Evolutionary conservation across 2,888 invertebrate genomes (phyloP), one percentile per base, ranked within the genome.

Genomic region (Harpagoxenus sublaevis): DNA sequence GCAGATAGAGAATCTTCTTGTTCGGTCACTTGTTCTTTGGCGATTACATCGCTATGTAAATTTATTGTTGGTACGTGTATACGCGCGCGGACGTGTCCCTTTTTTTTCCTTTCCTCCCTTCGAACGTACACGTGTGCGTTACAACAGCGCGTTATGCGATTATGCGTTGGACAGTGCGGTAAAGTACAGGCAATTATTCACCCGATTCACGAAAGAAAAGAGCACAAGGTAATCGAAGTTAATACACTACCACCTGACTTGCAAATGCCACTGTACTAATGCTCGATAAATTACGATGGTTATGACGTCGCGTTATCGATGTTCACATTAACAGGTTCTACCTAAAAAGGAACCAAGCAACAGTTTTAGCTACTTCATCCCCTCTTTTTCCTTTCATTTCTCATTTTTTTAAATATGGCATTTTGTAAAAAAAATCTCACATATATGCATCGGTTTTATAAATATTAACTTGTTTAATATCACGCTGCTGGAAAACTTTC

Each of bases 31-130:
- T 93, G 93, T 93, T 93, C 92, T 88, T 92, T 90, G 89, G 91
- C 92, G 93, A 93, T 93, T 93, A 91, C 92, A 93, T 93, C 93
- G 93, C 93, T 92, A 93, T 93, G 93, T 93, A 93, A 93, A 93
- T 93, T 93, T 93, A 93, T 93, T 91, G 93, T 93, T 91, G 86
- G 86, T 89, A 90, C 92, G 91, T 89, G 91, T 90, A 85, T 89
- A 84, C 89, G 89, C 92, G 91, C 79, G 60, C 23, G 39, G 3
- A 91, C 88, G 18, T 63, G 74, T 71, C 60, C 62, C 68, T 84
- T 57, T 42, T 6, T 62, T 73, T 28, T 18, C n/a, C n/a, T n/a
- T 6, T 12, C 57, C 66, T 78, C 77, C 15, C 10, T 18, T 28
- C 15, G 55, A 55, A 31, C 28, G 42, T 35, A n/a, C 57, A 28